phyloP scores from a whole-genome alignment of 1,140 invertebrate genomes.

The Antheraea mylitta region DNA sequence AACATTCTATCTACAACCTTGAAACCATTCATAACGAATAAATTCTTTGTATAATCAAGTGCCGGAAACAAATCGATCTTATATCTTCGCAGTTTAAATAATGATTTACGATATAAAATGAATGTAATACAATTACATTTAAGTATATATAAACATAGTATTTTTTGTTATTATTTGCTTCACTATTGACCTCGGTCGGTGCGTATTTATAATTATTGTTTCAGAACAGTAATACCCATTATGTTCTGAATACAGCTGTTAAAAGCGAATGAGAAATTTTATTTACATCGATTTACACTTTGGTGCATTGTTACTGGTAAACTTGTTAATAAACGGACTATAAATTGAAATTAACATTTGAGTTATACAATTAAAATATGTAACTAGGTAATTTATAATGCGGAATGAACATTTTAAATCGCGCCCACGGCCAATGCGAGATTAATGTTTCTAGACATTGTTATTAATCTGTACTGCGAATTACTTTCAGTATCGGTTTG shows the following conservation, averaged over 20 bases:
- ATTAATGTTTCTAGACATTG: constrained; percentile 7
- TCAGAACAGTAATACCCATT: constrained; percentile 36
- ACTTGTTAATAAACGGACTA: constrained; percentile 29
- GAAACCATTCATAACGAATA: background rate
- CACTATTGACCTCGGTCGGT: constrained; percentile 44
- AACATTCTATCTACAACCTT: background rate
- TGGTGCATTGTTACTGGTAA: constrained; percentile 32
- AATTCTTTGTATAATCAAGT: background rate
- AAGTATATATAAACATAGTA: background rate
- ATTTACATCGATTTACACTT: constrained; percentile 50
- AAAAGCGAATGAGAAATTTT: constrained; percentile 36
- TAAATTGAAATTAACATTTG: constrained; percentile 36
- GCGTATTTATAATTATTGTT: constrained; percentile 46
- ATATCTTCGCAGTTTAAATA: background rate
- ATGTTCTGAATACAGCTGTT: constrained; percentile 29
- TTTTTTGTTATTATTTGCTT: constrained; percentile 6
- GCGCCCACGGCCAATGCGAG: background rate
- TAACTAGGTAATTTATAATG: constrained; percentile 31
- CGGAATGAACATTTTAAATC: constrained; percentile 6
- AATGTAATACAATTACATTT: background rate
- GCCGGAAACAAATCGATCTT: background rate
- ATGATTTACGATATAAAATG: background rate
- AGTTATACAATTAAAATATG: constrained; percentile 38
- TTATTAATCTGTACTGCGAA: background rate
- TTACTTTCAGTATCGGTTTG: background rate